Conservation (phyloP, 2,113 vertebrate species). For the Embiotoca jacksoni region DNA sequence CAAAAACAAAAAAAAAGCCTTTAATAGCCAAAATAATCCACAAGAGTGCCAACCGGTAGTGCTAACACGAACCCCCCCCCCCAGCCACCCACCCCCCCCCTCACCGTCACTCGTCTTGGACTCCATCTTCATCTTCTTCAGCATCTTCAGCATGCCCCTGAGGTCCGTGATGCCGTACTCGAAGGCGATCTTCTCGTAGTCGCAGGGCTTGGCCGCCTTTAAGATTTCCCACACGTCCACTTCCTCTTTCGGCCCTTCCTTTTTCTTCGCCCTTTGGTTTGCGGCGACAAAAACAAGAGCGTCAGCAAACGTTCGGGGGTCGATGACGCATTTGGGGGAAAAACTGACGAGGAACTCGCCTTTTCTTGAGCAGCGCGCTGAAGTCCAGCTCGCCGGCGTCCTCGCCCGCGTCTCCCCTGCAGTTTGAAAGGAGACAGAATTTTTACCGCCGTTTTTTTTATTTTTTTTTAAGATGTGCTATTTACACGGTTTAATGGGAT, state of each 20-base stretch:
- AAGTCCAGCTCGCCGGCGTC: conserved; percentile 91
- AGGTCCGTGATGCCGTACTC: conserved; percentile 95
- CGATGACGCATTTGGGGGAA: too few relatives aligned
- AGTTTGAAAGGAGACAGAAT: conserved; percentile 16
- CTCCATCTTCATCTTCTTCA: conserved; percentile 91
- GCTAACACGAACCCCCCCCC: conserved; percentile 30
- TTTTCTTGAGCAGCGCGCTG: conserved; percentile 91
- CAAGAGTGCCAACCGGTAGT: conserved; percentile 29
- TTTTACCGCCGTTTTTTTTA: too few relatives aligned
- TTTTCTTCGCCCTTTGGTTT: conserved; percentile 79
- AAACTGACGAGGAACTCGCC: conserved; percentile 69
- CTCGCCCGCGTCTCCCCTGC: conserved; percentile 85
- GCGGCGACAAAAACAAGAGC: not conserved
- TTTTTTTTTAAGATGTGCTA: too few relatives aligned
- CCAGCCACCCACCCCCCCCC: conserved; percentile 9
- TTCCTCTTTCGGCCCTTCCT: conserved; percentile 78
- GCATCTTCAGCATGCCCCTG: conserved; percentile 90
- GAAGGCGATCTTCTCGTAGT: conserved; percentile 94
- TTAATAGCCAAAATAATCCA: conserved; percentile 43
- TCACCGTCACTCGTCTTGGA: conserved; percentile 90
- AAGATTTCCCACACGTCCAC: conserved; percentile 91
- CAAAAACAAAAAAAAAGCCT: conserved; percentile 1
- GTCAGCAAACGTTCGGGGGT: not conserved
- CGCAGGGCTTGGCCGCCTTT: conserved; percentile 91
- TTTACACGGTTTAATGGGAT: not conserved